A percentile compares a stretch with the other conserved stretches of the same genome.
phyloP scores from a whole-genome alignment of 2,797 vertebrate species.

The Coluber constrictor region DNA sequence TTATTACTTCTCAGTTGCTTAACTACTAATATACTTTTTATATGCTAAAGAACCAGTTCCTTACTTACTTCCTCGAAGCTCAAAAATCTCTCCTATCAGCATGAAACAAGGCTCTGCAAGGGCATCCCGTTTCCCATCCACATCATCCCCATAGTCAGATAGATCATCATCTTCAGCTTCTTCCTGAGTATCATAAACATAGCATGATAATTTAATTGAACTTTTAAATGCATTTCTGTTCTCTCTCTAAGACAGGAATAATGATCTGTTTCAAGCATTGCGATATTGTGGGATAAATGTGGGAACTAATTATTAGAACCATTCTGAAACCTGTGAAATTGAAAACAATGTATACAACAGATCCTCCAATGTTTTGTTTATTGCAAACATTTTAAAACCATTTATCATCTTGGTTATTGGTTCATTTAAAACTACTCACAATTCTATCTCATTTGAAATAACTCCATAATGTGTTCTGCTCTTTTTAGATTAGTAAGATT shows the following conservation, averaged over 20 bases:
- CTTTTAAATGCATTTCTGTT: background rate
- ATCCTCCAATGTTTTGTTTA: background rate
- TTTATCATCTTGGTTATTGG: background rate
- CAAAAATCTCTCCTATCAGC: slow-evolving; percentile 98
- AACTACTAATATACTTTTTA: background rate
- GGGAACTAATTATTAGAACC: background rate
- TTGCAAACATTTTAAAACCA: background rate
- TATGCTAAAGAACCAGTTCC: background rate
- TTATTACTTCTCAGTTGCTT: background rate
- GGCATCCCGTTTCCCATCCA: slow-evolving; percentile 86
- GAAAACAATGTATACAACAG: background rate
- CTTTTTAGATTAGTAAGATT: background rate
- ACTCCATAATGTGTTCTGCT: background rate
- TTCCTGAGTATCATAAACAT: slow-evolving; percentile 74
- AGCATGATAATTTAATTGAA: background rate
- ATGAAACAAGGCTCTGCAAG: slow-evolving; percentile 97
- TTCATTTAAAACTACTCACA: slow-evolving; percentile 24
- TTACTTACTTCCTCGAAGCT: slow-evolving; percentile 94
- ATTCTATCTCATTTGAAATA: background rate
- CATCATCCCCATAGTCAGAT: slow-evolving; percentile 90
- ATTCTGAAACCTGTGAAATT: background rate
- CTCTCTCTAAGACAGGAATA: background rate
- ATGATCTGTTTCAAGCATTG: background rate
- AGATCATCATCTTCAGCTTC: slow-evolving; percentile 91
- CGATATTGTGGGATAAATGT: background rate